Evolutionary conservation across 2,113 vertebrate genomes (phyloP), one percentile per base, ranked within the genome.

Genomic region (Cyanoliseus patagonus): DNA sequence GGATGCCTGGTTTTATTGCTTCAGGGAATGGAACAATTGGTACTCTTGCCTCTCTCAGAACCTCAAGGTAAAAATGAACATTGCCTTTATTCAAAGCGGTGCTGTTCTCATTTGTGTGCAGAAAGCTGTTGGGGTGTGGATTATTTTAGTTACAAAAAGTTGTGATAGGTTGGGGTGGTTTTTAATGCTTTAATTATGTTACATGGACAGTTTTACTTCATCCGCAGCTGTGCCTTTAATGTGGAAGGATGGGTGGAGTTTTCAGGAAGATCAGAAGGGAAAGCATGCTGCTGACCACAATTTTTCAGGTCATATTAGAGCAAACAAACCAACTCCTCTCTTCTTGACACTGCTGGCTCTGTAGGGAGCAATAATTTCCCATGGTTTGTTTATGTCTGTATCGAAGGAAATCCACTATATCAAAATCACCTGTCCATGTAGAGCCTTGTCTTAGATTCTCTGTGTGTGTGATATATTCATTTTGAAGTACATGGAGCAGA

Each of bases 371-470:
- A 12, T 83, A 6, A 79, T 87, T 94, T 79, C 86, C 94, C 63
- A 3, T 86, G 86, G 27, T 94, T 91, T 93, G 59, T 74, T 94
- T 91, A n/a, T 91, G 67, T 44, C 83, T 87, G 33, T 90, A 76
- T 64, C 10, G 11, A 5, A 79, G 80, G 70, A 73, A 79, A 92
- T 68, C 85, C 31, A 30, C 83, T 78, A 0, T 17, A 51, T 88
- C 66, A 33, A 49, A 86, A 31, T 86, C 92, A 72, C 93, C 80
- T 92, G 80, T 51, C 86, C 76, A 4, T 6, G 51, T 3, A 41
- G 53, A 52, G 79, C 15, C 69, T 73, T 17, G 69, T 59, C 68
- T 63, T 42, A 35, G 72, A 15, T 39, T 64, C 67, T 11, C 64
- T 53, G 78, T 11, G 31, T n/a, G 41, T 15, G 80, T 3, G 35